These are phyloP conservation scores for Parauchenoglanis punctatus DNA, from an alignment of 2,797 vertebrate genomes.

Conservation along the genomic window DNA sequence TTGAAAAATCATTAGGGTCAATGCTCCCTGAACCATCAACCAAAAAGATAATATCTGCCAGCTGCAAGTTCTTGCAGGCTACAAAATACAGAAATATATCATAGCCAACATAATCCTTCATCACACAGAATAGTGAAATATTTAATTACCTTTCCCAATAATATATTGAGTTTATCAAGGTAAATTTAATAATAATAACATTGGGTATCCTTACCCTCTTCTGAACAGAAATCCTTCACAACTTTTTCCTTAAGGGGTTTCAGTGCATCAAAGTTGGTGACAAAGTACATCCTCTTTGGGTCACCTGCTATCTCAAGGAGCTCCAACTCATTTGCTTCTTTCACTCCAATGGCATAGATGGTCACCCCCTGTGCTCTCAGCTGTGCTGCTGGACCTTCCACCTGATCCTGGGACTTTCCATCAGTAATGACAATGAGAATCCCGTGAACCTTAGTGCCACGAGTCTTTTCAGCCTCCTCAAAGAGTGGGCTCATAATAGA, in stretches of 20 bases:
- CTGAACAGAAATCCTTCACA: conserved; percentile 79
- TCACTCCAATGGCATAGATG: conserved; percentile 82
- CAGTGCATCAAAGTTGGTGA: conserved; percentile 81
- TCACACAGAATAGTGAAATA: background rate
- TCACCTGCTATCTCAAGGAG: conserved; percentile 74
- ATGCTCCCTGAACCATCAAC: conserved; percentile 82
- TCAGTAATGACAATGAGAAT: conserved; percentile 85
- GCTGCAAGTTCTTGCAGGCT: conserved; percentile 75
- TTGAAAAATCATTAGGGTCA: conserved; percentile 61
- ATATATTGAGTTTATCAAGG: too few species aligned
- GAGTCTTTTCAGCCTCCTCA: conserved; percentile 55
- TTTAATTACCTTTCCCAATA: background rate
- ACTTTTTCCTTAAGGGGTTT: conserved; percentile 78
- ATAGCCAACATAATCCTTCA: background rate
- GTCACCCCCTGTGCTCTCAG: conserved; percentile 69
- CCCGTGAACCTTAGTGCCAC: conserved; percentile 64
- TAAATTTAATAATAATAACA: background rate
- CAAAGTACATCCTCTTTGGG: conserved; percentile 73
- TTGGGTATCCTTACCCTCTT: conserved; percentile 72
- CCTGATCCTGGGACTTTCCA: conserved; percentile 75
- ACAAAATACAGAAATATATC: conserved; percentile 37
- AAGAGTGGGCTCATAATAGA: conserved; percentile 72
- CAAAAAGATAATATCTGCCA: conserved; percentile 79
- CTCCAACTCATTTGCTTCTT: conserved; percentile 63
- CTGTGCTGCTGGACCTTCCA: conserved; percentile 69